Percentiles rank a stretch among this genome's conserved stretches.
Evolutionary conservation across 2,113 vertebrate species (phyloP).

Genomic region (Silurus glanis): DNA sequence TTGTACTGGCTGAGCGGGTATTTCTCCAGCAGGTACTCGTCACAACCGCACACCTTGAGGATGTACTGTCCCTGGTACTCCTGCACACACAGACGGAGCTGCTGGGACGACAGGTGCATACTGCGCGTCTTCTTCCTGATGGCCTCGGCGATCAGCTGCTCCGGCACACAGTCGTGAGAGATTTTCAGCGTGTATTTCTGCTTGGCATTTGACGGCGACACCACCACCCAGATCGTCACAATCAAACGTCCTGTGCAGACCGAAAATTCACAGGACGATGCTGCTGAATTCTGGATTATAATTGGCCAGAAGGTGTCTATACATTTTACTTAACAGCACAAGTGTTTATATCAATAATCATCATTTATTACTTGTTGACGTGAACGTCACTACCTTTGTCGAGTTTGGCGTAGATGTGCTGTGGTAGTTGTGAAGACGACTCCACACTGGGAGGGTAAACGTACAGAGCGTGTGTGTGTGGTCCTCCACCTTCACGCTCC

Average conservation of each 20-base stretch:
- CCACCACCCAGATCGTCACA: constrained; percentile 80
- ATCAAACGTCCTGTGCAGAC: constrained; percentile 71
- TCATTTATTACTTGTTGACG: too few species aligned
- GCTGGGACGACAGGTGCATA: constrained; percentile 78
- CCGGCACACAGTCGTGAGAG: constrained; percentile 73
- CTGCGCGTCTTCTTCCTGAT: constrained; percentile 79
- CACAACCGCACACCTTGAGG: constrained; percentile 78
- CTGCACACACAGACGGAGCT: constrained; percentile 78
- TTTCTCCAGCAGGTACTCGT: constrained; percentile 79
- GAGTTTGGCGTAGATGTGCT: constrained; percentile 75
- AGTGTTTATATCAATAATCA: background rate
- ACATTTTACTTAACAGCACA: background rate
- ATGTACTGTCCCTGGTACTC: constrained; percentile 82
- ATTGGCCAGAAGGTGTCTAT: background rate
- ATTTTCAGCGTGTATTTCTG: constrained; percentile 81
- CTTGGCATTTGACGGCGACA: constrained; percentile 78
- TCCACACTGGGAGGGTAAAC: constrained; percentile 80
- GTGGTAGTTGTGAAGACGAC: constrained; percentile 72
- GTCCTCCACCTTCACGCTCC: constrained; percentile 71
- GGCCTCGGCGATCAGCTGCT: constrained; percentile 78
- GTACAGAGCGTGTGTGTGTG: constrained; percentile 76
- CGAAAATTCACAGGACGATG: background rate
- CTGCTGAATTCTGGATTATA: background rate
- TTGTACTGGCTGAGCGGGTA: constrained; percentile 80
- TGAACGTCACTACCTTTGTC: constrained; percentile 69